Conservation (phyloP, 2,113 vertebrate genomes). For the Aramus guarauna region DNA sequence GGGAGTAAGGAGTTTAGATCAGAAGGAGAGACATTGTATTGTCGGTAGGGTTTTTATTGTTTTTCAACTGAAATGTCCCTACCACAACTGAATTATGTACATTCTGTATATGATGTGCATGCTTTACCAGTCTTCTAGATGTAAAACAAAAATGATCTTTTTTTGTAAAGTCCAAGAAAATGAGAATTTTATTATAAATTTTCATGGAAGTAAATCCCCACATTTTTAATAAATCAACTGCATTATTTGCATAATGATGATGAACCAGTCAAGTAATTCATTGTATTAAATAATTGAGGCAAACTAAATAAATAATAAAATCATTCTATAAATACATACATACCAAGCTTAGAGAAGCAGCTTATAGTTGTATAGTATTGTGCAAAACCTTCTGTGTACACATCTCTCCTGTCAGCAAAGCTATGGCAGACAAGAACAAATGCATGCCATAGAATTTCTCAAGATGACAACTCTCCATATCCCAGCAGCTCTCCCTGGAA, state of each 20-base stretch:
- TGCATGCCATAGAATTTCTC: not conserved
- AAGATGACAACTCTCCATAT: not conserved
- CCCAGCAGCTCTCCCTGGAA: not conserved
- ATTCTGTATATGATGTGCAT: fast-evolving
- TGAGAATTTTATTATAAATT: not conserved
- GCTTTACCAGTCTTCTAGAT: not conserved
- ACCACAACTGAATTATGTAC: not conserved
- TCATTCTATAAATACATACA: not conserved
- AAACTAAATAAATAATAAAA: not conserved
- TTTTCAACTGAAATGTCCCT: not conserved
- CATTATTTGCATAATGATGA: not conserved
- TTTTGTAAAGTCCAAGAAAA: not conserved
- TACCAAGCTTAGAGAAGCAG: not conserved
- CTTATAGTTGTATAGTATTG: not conserved
- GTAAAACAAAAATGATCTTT: not conserved
- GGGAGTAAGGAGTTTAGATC: not conserved
- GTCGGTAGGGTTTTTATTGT: not conserved
- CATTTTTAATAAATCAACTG: not conserved
- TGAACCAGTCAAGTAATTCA: not conserved
- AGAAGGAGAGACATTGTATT: not conserved
- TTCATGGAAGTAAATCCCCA: not conserved
- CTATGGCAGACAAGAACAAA: not conserved
- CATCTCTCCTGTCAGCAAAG: not conserved
- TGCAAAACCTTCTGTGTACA: not conserved
- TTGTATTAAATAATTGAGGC: not conserved